These are phyloP conservation scores for Ceratina japonica DNA, from an alignment of 1,140 invertebrate species.

Conservation along the genomic window DNA sequence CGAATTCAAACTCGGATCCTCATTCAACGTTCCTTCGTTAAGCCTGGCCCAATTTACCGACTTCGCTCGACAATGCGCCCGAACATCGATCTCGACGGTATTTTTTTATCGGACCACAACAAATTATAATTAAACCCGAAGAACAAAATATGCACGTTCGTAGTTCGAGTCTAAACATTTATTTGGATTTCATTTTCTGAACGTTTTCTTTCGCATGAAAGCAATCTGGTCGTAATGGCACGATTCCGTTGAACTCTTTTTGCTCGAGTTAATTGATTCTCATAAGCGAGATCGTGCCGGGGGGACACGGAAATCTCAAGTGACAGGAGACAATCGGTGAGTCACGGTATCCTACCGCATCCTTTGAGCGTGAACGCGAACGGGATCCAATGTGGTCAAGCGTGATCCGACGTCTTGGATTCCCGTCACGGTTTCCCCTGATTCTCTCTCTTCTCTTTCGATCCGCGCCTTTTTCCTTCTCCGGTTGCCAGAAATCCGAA, in stretches of 20 bases:
- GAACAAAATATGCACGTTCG: too few relatives aligned
- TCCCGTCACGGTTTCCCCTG: conserved; percentile 21
- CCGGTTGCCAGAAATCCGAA: conserved; percentile 5
- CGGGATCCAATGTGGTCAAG: conserved; percentile 25
- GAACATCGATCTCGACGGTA: background rate
- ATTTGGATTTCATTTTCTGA: too few relatives aligned
- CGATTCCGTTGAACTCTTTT: too few relatives aligned
- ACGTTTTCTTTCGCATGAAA: too few relatives aligned
- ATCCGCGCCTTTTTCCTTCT: background rate
- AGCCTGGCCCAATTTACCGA: background rate
- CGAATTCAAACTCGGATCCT: background rate
- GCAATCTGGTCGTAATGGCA: too few relatives aligned
- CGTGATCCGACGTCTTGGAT: conserved; percentile 32
- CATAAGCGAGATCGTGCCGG: background rate
- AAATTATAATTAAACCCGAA: too few relatives aligned
- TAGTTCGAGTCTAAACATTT: too few relatives aligned
- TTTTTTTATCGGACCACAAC: too few relatives aligned
- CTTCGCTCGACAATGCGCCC: background rate
- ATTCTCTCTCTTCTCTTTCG: background rate
- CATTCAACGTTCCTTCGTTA: background rate
- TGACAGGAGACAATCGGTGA: conserved; percentile 26
- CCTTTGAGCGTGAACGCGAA: conserved; percentile 30
- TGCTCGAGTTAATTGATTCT: background rate
- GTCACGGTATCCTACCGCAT: conserved; percentile 38
- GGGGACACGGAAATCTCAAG: conserved; percentile 10